A percentile compares a stretch with the other conserved stretches of the same genome.
phyloP scores from a whole-genome alignment of 2,888 invertebrate genomes.

The Physocephala rufipes region DNA sequence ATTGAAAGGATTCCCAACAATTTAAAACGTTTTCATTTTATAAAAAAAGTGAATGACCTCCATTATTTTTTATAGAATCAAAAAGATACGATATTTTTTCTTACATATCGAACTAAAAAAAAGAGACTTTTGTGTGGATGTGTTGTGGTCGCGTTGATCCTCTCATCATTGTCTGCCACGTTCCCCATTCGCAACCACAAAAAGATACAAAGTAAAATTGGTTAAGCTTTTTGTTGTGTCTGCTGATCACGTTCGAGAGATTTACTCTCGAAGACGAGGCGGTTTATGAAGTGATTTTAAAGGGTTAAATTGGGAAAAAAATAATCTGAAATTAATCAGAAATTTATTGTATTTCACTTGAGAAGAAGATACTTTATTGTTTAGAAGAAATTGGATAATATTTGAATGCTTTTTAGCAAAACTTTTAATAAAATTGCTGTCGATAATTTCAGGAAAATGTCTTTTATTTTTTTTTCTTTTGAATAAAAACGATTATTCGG shows the following conservation, averaged over 20 bases:
- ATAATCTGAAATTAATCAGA: background rate
- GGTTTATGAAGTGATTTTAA: background rate
- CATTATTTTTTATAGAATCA: background rate
- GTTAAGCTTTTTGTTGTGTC: conserved; percentile 13
- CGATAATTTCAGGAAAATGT: conserved; percentile 20
- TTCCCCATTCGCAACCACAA: conserved; percentile 1
- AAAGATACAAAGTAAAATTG: background rate
- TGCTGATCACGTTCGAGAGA: conserved; percentile 25
- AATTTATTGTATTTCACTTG: background rate
- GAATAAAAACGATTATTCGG: conserved; percentile 50
- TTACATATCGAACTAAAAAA: background rate
- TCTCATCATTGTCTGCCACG: conserved; percentile 3
- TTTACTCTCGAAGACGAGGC: background rate
- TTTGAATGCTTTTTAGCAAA: background rate
- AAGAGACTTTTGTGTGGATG: background rate
- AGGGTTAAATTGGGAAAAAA: background rate
- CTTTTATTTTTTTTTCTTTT: conserved; percentile 57
- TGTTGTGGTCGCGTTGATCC: background rate
- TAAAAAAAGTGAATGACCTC: background rate
- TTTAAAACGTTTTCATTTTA: background rate
- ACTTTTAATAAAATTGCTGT: background rate
- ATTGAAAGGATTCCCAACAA: too few species aligned
- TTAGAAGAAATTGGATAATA: too few species aligned
- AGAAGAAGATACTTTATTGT: too few species aligned
- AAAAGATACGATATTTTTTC: background rate